phyloP scores from a whole-genome alignment of 2,888 invertebrate species.

The Apoda limacodes region DNA sequence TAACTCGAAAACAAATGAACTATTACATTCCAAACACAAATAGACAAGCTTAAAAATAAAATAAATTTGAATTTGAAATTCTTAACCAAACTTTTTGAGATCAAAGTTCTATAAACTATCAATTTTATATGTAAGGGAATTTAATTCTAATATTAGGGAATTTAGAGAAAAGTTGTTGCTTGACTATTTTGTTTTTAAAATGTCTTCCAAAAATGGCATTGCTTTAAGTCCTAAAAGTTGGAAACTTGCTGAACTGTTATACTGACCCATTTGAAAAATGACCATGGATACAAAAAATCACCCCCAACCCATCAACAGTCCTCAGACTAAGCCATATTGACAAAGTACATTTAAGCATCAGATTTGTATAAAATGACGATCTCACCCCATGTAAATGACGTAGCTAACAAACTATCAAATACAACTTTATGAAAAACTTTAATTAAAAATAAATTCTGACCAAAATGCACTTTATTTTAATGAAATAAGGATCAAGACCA shows the following conservation, averaged over 20 bases:
- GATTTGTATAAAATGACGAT: conserved; percentile 57
- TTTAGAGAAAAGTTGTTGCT: conserved; percentile 13
- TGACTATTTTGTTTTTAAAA: conserved; percentile 8
- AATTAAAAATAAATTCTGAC: background rate
- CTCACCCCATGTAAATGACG: too few species aligned
- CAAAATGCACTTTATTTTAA: conserved; percentile 17
- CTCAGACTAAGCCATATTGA: too few species aligned
- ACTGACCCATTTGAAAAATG: conserved; percentile 8
- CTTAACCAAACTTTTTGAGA: too few species aligned
- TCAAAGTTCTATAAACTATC: too few species aligned
- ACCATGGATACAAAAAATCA: conserved; percentile 11
- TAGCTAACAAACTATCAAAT: conserved; percentile 35
- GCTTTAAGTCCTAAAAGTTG: background rate
- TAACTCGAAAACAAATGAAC: too few species aligned
- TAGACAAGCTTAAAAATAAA: too few species aligned
- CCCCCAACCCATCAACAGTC: conserved; percentile 27
- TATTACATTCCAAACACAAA: too few species aligned
- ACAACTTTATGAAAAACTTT: too few species aligned
- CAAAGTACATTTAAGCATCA: conserved; percentile 47
- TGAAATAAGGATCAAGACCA: conserved; percentile 11
- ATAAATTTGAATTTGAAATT: too few species aligned
- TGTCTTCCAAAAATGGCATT: background rate
- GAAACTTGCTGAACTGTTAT: conserved; percentile 5
- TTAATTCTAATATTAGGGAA: too few species aligned
- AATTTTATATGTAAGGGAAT: too few species aligned